Evolutionary conservation across 2,888 invertebrate genomes (phyloP).

Genomic region (Conomelus anceps): DNA sequence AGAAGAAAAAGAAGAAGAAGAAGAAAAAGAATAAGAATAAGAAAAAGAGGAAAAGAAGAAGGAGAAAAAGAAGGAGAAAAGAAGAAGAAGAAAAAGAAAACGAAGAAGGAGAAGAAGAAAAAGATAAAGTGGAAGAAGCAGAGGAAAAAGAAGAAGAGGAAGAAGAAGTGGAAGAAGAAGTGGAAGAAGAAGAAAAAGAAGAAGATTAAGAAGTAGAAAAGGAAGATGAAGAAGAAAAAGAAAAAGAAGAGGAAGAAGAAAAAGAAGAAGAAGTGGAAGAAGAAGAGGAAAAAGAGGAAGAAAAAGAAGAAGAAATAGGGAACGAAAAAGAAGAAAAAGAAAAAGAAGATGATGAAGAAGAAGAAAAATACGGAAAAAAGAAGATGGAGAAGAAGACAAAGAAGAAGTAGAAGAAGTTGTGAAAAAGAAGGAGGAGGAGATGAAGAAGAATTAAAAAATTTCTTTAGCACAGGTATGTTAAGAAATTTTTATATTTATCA

Average conservation of each 20-base stretch:
- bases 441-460: too few relatives aligned
- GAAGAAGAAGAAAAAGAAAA: conserved; percentile 21
- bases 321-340: too few relatives aligned
- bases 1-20: conserved; percentile 10
- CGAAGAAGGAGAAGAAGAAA: too few relatives aligned
- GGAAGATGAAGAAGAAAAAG: background rate
- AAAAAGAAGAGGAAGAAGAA: background rate
- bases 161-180: conserved; percentile 16
- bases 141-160: conserved; percentile 24
- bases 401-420: too few relatives aligned
- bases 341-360: too few relatives aligned
- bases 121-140: too few relatives aligned
- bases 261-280: background rate
- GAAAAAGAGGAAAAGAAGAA: conserved; percentile 10
- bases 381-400: too few relatives aligned
- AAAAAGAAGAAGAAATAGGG: background rate
- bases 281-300: background rate
- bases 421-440: too few relatives aligned
- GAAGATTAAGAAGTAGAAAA: too few relatives aligned
- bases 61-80: background rate
- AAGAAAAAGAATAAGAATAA: conserved; percentile 17
- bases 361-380: too few relatives aligned
- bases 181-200: background rate
- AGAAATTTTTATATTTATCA: too few relatives aligned
- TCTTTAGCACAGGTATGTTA: too few relatives aligned